These are phyloP conservation scores for Pachliopta kotzebuea DNA, from an alignment of 2,888 invertebrate species.

Conservation along the genomic window DNA sequence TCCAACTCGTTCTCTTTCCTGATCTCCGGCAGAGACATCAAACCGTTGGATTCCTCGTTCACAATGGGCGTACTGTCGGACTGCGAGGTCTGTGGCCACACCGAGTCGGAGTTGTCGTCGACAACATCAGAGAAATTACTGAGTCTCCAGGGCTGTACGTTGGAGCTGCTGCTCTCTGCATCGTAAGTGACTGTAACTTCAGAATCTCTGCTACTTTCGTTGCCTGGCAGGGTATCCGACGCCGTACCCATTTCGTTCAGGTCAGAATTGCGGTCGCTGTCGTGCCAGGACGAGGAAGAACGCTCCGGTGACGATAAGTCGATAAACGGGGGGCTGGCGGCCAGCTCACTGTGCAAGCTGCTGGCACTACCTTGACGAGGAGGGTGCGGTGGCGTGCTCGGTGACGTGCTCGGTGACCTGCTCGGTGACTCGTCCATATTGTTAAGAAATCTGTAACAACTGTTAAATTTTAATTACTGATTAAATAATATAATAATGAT, in stretches of 20 bases:
- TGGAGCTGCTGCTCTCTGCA: conserved; percentile 27
- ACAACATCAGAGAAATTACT: conserved; percentile 15
- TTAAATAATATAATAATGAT: too few species aligned
- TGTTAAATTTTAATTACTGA: too few species aligned
- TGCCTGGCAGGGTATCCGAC: background rate
- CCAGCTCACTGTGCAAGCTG: conserved; percentile 36
- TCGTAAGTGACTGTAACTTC: conserved; percentile 31
- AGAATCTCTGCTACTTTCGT: conserved; percentile 36
- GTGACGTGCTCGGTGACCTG: conserved; percentile 30
- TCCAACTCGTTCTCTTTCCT: conserved; percentile 35
- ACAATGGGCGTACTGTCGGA: conserved; percentile 34
- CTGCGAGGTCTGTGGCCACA: conserved; percentile 33
- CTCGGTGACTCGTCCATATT: conserved; percentile 26
- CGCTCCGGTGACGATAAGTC: conserved; percentile 30
- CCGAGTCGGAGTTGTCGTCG: conserved; percentile 36
- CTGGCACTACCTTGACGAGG: conserved; percentile 36
- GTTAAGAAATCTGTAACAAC: conserved; percentile 21
- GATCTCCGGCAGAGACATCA: conserved; percentile 38
- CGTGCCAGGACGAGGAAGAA: conserved; percentile 16
- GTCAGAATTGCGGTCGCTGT: conserved; percentile 28
- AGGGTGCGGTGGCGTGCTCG: conserved; percentile 32
- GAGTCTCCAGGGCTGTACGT: background rate
- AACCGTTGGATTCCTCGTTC: conserved; percentile 41
- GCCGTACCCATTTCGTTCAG: conserved; percentile 19
- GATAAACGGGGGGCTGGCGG: conserved; percentile 40